Conservation (phyloP, 64 coral and sea anemone species). For the Montipora cactus region DNA sequence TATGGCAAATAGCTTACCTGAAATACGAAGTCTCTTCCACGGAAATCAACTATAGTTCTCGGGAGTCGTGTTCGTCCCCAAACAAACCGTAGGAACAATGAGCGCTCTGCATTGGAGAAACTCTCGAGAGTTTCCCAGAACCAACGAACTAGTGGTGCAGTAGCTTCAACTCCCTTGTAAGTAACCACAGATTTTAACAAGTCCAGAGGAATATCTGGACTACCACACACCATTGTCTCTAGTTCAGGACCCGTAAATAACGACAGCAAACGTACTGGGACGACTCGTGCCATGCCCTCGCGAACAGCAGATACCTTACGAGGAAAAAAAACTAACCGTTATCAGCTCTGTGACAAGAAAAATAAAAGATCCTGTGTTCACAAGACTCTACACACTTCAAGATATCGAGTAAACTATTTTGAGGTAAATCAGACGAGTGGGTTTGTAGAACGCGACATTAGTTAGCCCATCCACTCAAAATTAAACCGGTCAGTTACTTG, state of each 20-base stretch:
- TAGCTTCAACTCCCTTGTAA: slow-evolving; percentile 94
- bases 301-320: slow-evolving; percentile 80
- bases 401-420: no score
- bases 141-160: slow-evolving; percentile 88
- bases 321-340: not conserved
- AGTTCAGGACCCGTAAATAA: slow-evolving; percentile 94
- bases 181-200: slow-evolving; percentile 94
- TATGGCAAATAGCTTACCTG: slow-evolving; percentile 68
- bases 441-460: no score
- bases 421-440: no score
- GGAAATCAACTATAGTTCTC: slow-evolving; percentile 96
- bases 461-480: no score
- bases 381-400: no score
- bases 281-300: slow-evolving; percentile 94
- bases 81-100: slow-evolving; percentile 95
- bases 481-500: no score
- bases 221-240: slow-evolving; percentile 98
- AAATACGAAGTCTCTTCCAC: slow-evolving; percentile 97
- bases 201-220: slow-evolving; percentile 97
- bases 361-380: no score
- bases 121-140: slow-evolving; percentile 98
- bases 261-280: slow-evolving; percentile 93
- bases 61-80: slow-evolving; percentile 98
- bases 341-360: no score
- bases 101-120: slow-evolving; percentile 97